Evolutionary conservation across 2,113 vertebrate species (phyloP), one percentile per base, ranked within the genome.

Genomic region (Atherinomorus stipes): DNA sequence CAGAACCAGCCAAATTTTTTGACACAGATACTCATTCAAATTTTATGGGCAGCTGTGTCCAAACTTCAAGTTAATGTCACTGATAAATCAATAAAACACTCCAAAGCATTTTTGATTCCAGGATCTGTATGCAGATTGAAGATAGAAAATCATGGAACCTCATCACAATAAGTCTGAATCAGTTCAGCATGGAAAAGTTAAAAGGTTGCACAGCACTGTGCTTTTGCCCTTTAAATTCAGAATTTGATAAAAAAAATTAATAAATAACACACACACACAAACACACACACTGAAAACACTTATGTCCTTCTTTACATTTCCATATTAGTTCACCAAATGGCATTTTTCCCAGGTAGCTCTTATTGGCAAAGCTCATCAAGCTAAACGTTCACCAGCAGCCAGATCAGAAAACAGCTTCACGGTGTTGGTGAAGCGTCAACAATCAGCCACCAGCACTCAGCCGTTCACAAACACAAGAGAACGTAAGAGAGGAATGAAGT

Each of bases 401-500:
- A 7, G 54, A 40, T 42, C 11, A 51, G 11, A 45, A 50, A 15
- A 64, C 19, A 22, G 22, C 22, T 1, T 74, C 37, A 63, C 60
- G 61, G 63, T 64, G 37, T 3, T 3, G 56, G 54, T 56, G 71
- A 72, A n/a, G 4, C 40, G 54, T 25, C 57, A 71, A 38, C 18
- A 38, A 59, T 4, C 21, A 52, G 22, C 49, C 51, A 18, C 11
- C 40, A 23, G 15, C 61, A 77, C 57, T 11, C 60, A 78, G 45
- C 6, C 42, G 18, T 51, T 66, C 10, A 45, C 57, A 68, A 40
- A 76, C 71, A 71, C 40, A 79, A 63, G 10, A 56, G 25, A 57
- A 18, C 19, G 19, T 15, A 23, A 44, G 40, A 60, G 44, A 85
- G 77, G 85, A 91, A 92, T 91, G 88, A 64, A 53, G 87, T 15